phyloP scores from a whole-genome alignment of 2,797 vertebrate genomes.

The Podarcis lilfordi region DNA sequence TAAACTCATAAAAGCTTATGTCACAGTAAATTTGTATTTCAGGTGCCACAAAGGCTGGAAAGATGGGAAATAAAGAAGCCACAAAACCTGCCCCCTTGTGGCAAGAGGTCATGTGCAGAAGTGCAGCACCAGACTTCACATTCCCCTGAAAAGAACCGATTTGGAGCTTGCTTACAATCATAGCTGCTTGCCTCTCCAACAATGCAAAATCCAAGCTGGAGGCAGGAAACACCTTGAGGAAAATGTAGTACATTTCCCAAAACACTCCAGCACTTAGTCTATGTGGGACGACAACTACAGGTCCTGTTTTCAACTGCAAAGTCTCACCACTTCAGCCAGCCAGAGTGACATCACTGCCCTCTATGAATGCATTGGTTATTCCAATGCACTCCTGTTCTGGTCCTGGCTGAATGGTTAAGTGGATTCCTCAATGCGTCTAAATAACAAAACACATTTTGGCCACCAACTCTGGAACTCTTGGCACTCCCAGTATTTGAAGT shows the following conservation, averaged over 20 bases:
- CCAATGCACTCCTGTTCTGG: neutral
- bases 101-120: neutral
- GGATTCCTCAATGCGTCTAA: no score
- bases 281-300: neutral
- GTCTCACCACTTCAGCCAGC: neutral
- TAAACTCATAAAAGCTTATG: no score
- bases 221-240: neutral
- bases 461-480: neutral
- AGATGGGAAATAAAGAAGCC: neutral
- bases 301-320: neutral
- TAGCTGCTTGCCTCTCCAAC: neutral
- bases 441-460: neutral
- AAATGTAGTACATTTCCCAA: neutral
- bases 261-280: neutral
- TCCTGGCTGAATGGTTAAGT: neutral
- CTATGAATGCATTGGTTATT: neutral
- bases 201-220: neutral
- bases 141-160: fast-evolving
- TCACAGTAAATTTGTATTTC: no score
- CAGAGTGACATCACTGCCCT: neutral
- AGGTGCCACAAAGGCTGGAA: no score
- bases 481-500: neutral
- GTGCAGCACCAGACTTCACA: neutral
- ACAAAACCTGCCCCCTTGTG: neutral
- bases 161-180: neutral